A percentile compares a stretch with the other conserved stretches of the same genome.
These are phyloP conservation scores for Pyrgus malvae DNA, from an alignment of 2,888 invertebrate genomes.

Conservation along the genomic window DNA sequence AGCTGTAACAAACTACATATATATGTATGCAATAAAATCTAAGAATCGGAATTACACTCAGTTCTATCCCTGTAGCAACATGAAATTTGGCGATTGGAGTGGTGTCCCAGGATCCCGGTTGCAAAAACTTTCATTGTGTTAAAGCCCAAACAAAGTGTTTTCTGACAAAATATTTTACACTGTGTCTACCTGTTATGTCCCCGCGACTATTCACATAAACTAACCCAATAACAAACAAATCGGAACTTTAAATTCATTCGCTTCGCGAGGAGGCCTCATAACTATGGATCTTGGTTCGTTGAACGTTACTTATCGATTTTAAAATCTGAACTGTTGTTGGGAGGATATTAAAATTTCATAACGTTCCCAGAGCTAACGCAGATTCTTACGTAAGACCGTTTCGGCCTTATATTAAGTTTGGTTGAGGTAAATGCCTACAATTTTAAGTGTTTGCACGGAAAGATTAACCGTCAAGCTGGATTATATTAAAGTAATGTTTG, in stretches of 20 bases:
- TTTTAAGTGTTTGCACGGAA: slow-evolving; percentile 45
- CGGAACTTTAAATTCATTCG: slow-evolving; percentile 9
- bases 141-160: too few species aligned
- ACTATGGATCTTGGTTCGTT: slow-evolving; percentile 6
- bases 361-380: slow-evolving; percentile 58
- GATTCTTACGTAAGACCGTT: slow-evolving; percentile 57
- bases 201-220: too few species aligned
- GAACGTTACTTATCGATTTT: slow-evolving; percentile 30
- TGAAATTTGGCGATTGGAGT: too few species aligned
- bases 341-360: slow-evolving; percentile 67
- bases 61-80: too few species aligned
- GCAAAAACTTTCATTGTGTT: too few species aligned
- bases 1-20: too few species aligned
- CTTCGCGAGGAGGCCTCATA: neutral
- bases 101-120: too few species aligned
- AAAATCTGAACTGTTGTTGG: slow-evolving; percentile 47
- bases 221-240: too few species aligned
- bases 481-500: slow-evolving; percentile 24
- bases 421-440: slow-evolving; percentile 40
- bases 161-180: too few species aligned
- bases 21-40: too few species aligned
- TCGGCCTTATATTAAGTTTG: slow-evolving; percentile 61
- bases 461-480: slow-evolving; percentile 46
- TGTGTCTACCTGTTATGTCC: too few species aligned
- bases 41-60: too few species aligned